A percentile compares a stretch with the other conserved stretches of the same genome.
These are phyloP conservation scores for Andrena flavipes DNA, from an alignment of 2,888 invertebrate species.

Conservation along the genomic window DNA sequence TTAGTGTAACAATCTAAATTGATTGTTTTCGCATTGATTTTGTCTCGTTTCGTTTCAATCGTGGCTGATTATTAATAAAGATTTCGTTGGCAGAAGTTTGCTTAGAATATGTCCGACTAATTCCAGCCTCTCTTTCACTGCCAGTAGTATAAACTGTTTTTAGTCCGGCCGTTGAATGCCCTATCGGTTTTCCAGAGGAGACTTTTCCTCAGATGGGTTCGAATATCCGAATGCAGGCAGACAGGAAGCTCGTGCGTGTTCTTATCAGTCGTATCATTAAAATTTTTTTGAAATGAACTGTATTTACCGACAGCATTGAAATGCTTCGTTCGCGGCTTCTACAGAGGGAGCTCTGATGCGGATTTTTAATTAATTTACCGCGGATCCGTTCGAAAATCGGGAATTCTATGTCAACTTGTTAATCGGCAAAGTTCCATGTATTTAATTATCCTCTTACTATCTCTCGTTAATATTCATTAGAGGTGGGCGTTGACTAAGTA, in stretches of 20 bases:
- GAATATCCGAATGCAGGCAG: not conserved
- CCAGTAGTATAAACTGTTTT: constrained; percentile 56
- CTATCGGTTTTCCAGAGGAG: not conserved
- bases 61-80: not conserved
- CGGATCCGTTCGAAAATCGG: not conserved
- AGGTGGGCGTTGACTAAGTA: too few relatives aligned
- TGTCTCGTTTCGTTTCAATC: not conserved
- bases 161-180: constrained; percentile 29
- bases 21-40: too few relatives aligned
- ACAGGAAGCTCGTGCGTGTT: not conserved
- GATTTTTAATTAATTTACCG: constrained; percentile 41
- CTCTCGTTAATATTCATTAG: too few relatives aligned
- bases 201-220: not conserved
- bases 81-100: not conserved
- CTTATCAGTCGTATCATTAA: not conserved
- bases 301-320: constrained; percentile 62
- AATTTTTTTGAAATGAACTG: constrained; percentile 8
- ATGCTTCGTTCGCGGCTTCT: constrained; percentile 33
- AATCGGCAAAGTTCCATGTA: not conserved
- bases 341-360: constrained; percentile 58
- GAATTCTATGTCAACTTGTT: not conserved
- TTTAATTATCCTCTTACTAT: not conserved
- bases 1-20: too few relatives aligned
- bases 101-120: not conserved
- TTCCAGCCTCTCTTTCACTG: constrained; percentile 6